phyloP scores from a whole-genome alignment of 2,113 vertebrate genomes.

The Xerus inauris region DNA sequence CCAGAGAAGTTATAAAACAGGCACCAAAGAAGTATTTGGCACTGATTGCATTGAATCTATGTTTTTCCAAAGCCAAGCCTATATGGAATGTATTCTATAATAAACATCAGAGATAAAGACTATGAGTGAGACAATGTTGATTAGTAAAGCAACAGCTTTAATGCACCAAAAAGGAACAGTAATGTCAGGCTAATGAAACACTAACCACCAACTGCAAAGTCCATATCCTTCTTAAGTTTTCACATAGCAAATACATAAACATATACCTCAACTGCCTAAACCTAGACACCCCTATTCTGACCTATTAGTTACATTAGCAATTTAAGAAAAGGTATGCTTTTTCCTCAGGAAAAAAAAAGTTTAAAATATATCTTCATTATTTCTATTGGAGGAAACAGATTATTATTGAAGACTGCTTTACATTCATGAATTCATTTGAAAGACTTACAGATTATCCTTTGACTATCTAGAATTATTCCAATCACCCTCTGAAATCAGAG shows the following conservation, averaged over 20 bases:
- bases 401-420: background rate
- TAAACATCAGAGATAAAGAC: background rate
- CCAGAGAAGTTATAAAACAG: conserved; percentile 31
- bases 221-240: background rate
- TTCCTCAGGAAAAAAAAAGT: background rate
- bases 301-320: conserved; percentile 22
- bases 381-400: conserved; percentile 11
- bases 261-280: conserved; percentile 6
- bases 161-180: background rate
- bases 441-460: background rate
- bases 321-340: background rate
- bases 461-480: background rate
- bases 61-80: conserved; percentile 38
- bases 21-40: background rate
- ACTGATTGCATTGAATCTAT: background rate
- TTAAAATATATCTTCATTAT: conserved; percentile 2
- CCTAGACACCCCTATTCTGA: background rate
- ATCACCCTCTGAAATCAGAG: background rate
- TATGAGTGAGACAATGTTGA: background rate
- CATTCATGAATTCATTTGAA: conserved; percentile 8
- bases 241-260: background rate
- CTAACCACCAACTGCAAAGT: background rate
- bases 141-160: background rate
- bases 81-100: background rate
- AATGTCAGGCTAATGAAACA: background rate